Conservation (phyloP, 2,797 vertebrate species). For the Bradypodion ventrale region DNA sequence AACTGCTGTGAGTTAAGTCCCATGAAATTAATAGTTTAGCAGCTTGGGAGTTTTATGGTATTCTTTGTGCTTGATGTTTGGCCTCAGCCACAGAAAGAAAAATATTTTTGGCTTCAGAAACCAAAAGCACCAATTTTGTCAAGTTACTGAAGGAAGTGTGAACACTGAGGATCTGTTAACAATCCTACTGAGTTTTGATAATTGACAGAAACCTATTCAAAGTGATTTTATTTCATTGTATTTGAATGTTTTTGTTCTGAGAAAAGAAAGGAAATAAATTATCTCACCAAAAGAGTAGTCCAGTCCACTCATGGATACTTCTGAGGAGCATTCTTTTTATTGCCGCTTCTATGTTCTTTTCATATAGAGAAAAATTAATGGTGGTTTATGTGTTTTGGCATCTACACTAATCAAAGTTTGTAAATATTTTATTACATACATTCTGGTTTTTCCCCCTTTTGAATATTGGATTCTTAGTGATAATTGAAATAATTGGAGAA, state of each 20-base stretch:
- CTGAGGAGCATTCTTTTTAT: background rate
- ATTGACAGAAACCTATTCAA: background rate
- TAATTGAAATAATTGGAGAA: background rate
- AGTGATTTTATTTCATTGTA: background rate
- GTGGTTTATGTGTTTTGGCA: background rate
- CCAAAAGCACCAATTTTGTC: too few species aligned
- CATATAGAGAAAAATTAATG: background rate
- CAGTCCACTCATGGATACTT: background rate
- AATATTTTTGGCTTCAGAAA: background rate
- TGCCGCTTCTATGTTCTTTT: background rate
- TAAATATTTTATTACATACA: background rate
- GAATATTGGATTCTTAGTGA: background rate
- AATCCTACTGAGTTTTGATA: background rate
- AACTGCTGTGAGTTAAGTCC: background rate
- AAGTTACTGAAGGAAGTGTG: background rate
- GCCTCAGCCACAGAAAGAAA: background rate
- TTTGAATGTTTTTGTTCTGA: background rate
- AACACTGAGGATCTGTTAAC: background rate
- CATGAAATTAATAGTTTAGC: background rate
- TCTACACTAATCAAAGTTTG: background rate
- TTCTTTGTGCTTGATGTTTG: too few species aligned
- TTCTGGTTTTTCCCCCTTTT: background rate
- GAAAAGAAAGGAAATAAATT: background rate
- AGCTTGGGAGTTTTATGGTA: too few species aligned
- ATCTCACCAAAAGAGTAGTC: background rate